Evolutionary conservation across 2,113 vertebrate species (phyloP).

Genomic region (Colius striatus): DNA sequence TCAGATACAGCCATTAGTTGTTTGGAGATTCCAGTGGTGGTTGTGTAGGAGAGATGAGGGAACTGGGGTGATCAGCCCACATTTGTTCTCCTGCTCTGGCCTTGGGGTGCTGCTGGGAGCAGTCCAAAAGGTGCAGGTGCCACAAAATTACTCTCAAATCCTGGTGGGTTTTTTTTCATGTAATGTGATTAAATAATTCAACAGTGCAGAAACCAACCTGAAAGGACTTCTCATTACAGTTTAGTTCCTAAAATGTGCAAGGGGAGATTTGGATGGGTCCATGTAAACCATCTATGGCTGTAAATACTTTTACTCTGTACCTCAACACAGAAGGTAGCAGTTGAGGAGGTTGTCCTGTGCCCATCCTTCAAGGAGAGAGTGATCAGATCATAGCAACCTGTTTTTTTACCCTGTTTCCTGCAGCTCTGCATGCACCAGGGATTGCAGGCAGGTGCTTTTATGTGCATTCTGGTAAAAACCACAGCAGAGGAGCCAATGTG

Average conservation of each 20-base stretch:
- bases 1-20: background rate
- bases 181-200: background rate
- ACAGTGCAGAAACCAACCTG: background rate
- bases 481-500: background rate
- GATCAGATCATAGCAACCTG: background rate
- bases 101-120: background rate
- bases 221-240: background rate
- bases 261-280: background rate
- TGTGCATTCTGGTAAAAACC: background rate
- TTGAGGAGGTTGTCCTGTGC: background rate
- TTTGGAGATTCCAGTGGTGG: background rate
- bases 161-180: background rate
- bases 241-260: background rate
- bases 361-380: background rate
- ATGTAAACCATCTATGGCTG: background rate
- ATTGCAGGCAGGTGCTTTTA: background rate
- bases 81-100: background rate
- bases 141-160: background rate
- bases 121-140: background rate
- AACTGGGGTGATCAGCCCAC: background rate
- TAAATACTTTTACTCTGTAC: background rate
- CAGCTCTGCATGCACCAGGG: background rate
- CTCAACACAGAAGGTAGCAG: background rate
- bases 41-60: background rate
- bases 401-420: background rate